phyloP scores from a whole-genome alignment of 2,888 invertebrate species.

The Crossocerus cetratus region DNA sequence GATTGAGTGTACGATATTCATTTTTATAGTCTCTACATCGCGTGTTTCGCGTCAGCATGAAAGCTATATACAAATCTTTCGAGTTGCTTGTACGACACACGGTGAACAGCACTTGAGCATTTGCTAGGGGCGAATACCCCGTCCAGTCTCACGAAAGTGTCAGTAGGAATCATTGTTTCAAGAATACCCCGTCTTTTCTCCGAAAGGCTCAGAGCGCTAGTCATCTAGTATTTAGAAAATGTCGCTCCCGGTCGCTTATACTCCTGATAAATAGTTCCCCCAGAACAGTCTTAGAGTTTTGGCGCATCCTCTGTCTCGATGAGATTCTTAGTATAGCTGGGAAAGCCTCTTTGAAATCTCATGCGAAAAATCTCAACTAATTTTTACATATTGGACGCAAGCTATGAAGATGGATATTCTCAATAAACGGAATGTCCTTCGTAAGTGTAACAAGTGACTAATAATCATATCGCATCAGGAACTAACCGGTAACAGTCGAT shows the following conservation, averaged over 20 bases:
- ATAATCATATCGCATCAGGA: constrained; percentile 42
- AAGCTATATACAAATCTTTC: too few species aligned
- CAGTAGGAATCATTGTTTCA: constrained; percentile 28
- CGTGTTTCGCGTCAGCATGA: not conserved
- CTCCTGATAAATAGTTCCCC: too few species aligned
- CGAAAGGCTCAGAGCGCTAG: constrained; percentile 15
- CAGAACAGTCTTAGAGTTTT: too few species aligned
- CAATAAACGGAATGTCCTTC: constrained; percentile 35
- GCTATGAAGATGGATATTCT: constrained; percentile 52
- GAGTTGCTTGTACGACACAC: not conserved
- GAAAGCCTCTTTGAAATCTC: not conserved
- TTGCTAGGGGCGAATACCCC: constrained; percentile 34
- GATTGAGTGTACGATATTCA: constrained; percentile 48
- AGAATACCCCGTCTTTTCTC: constrained; percentile 12
- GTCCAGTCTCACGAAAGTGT: constrained; percentile 20
- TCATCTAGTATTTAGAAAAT: too few species aligned
- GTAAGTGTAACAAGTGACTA: constrained; percentile 58
- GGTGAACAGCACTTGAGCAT: constrained; percentile 28
- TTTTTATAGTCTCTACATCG: not conserved
- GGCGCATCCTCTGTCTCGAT: too few species aligned
- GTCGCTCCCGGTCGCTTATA: too few species aligned
- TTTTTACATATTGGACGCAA: constrained; percentile 41
- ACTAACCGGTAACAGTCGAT: constrained; percentile 49
- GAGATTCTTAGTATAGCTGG: too few species aligned
- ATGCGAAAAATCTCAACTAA: constrained; percentile 19